Evolutionary conservation across 2,113 vertebrate species (phyloP), one percentile per base, ranked within the genome.

Genomic region (Atractosteus spatula): DNA sequence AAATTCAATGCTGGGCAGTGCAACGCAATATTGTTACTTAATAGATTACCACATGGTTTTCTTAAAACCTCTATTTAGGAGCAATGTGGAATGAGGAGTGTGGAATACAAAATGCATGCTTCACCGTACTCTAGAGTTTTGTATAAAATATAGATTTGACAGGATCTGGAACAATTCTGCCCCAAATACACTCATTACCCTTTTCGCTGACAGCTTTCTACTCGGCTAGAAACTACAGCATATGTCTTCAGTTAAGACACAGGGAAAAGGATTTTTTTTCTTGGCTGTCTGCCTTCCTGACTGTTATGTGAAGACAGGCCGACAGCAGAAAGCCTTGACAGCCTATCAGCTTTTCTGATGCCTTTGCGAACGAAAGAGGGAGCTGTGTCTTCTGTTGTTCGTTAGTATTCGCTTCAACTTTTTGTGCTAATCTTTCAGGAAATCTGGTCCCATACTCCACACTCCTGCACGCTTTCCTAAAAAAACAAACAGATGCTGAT

Each of bases 301-400:
- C 43, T 43, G 29, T 42, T 44, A 47, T 66, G 7, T 66, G 7
- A 6, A n/a, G 14, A 45, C 0, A 42, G 43, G 12, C 43, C 1
- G 42, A 45, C 11, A 16, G 64, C 29, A 17, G 62, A 44, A 66
- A 44, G 29, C n/a, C 45, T 66, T 66, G 64, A 44, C 64, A 66
- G 64, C 43, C 14, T 8, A 47, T 66, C 45, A 45, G 17, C 29
- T 63, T 47, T 66, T 14, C 45, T 47, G 14, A 47, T 44, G 42
- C 13, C 42, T 65, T 44, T 65, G 29, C 5, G 10, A 51, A 10
- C 47, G 47, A 51, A 51, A 51, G 47, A 51, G 5, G 10, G 10
- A 10, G 47, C 10, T 51, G 5, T 7, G 47, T 10, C 47, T 51
- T 51, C 10, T 51, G 29, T 29, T 29, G 29, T 29, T 29, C 29